Conservation (phyloP, 2,888 invertebrate species). For the Nowickia ferox region DNA sequence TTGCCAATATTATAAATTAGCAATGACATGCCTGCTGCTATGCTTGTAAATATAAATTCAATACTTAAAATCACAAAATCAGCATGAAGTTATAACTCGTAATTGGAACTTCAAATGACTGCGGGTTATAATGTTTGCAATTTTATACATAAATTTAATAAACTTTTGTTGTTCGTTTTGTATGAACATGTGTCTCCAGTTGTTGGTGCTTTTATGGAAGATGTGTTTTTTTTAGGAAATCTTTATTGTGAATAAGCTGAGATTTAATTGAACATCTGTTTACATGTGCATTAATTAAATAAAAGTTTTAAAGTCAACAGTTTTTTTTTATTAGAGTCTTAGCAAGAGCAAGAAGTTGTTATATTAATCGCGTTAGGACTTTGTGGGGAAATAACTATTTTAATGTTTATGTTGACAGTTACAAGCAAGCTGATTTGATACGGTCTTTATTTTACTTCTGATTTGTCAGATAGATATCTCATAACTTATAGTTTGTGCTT, state of each 20-base stretch:
- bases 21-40: constrained; percentile 70
- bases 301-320: background rate
- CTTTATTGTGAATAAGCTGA: constrained; percentile 3
- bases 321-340: background rate
- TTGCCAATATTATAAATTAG: constrained; percentile 67
- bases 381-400: too few species aligned
- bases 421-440: too few species aligned
- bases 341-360: too few species aligned
- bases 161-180: constrained; percentile 12
- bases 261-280: constrained; percentile 3
- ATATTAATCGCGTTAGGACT: too few species aligned
- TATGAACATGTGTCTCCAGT: background rate
- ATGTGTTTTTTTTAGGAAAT: background rate
- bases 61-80: constrained; percentile 66
- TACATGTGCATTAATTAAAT: background rate
- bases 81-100: constrained; percentile 66
- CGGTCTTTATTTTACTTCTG: too few species aligned
- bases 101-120: constrained; percentile 63
- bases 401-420: too few species aligned
- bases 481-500: too few species aligned
- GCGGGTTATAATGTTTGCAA: constrained; percentile 68
- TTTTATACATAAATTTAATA: constrained; percentile 65
- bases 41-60: constrained; percentile 63
- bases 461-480: too few species aligned
- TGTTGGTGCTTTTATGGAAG: background rate